phyloP scores from a whole-genome alignment of 2,797 vertebrate genomes.

The Sardinella longiceps region DNA sequence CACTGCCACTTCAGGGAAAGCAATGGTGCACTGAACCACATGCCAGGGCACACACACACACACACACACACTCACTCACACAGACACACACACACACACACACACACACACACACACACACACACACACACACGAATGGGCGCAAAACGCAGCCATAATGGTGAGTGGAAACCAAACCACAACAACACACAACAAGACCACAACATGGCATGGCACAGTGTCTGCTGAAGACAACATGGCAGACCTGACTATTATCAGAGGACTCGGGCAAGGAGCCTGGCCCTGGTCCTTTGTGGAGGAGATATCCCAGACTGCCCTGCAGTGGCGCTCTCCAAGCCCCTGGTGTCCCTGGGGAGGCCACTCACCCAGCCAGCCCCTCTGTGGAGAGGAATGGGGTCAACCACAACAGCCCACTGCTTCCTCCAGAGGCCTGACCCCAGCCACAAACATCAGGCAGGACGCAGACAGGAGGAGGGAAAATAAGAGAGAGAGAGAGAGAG shows the following conservation, averaged over 20 bases:
- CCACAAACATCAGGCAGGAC: not conserved
- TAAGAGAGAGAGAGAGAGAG: constrained; percentile 48
- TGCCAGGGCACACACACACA: not conserved
- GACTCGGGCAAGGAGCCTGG: not conserved
- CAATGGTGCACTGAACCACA: not conserved
- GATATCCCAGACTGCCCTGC: not conserved
- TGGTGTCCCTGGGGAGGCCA: not conserved
- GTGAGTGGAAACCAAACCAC: not conserved
- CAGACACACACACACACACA: not conserved
- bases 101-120: not conserved
- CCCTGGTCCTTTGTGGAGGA: not conserved
- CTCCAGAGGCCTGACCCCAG: not conserved
- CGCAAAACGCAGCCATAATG: not conserved
- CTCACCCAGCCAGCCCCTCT: not conserved
- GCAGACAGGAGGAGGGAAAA: constrained; percentile 55
- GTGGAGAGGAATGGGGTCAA: not conserved
- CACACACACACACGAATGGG: not conserved
- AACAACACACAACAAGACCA: not conserved
- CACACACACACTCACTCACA: not conserved
- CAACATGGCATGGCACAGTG: not conserved
- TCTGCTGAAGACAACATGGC: too few species aligned
- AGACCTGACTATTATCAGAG: not conserved
- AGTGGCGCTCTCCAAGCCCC: not conserved
- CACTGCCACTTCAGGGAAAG: not conserved
- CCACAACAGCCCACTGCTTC: not conserved